phyloP scores from a whole-genome alignment of 2,797 vertebrate genomes.

The Spatula clypeata region DNA sequence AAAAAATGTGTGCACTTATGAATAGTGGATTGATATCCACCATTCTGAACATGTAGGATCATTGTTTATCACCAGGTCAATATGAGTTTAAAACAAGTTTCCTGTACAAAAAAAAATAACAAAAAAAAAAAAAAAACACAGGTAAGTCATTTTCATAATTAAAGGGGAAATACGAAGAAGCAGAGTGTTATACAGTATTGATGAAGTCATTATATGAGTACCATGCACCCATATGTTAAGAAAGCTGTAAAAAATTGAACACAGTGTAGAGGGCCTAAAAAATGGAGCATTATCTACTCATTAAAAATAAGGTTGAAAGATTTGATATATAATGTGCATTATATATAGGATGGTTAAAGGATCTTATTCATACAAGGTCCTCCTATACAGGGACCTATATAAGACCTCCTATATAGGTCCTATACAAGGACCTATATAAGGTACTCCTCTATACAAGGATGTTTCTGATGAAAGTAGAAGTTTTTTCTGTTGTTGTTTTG shows the following conservation, averaged over 20 bases:
- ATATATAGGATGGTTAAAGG: background rate
- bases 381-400: too few species aligned
- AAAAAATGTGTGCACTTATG: background rate
- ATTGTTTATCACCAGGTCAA: background rate
- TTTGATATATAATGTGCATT: background rate
- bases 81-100: background rate
- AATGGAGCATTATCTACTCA: background rate
- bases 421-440: background rate
- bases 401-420: too few species aligned
- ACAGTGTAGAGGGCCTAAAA: background rate
- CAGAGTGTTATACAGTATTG: background rate
- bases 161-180: background rate
- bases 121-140: background rate
- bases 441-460: background rate
- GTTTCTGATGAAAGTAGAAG: background rate
- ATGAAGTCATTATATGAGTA: background rate
- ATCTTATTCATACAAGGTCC: background rate
- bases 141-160: background rate
- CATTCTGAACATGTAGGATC: background rate
- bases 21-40: background rate
- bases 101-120: background rate
- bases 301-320: background rate
- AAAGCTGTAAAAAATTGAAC: conserved; percentile 1
- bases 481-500: background rate
- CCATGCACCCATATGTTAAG: background rate